These are phyloP conservation scores for Yponomeuta cagnagella DNA, from an alignment of 2,888 invertebrate species.

Conservation along the genomic window DNA sequence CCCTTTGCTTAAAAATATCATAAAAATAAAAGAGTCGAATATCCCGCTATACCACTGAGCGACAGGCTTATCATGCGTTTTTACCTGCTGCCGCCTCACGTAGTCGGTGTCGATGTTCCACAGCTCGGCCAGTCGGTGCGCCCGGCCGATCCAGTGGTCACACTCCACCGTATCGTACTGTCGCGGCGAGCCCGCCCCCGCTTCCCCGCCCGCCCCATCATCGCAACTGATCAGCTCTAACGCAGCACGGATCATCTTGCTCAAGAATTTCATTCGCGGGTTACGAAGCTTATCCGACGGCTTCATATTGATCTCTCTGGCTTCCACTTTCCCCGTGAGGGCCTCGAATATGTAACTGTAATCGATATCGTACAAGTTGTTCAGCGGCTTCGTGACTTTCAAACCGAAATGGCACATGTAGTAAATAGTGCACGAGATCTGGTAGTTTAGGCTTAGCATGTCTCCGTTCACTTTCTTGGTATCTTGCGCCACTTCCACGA, in stretches of 20 bases:
- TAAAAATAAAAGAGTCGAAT: no score
- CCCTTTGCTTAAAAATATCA: no score
- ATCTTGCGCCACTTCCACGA: constrained; percentile 86
- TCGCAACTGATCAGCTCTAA: constrained; percentile 82
- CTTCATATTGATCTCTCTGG: constrained; percentile 76
- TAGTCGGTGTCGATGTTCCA: constrained; percentile 87
- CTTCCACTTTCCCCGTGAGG: constrained; percentile 51
- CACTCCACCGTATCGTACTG: constrained; percentile 57
- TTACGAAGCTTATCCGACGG: constrained; percentile 82
- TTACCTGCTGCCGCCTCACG: constrained; percentile 85
- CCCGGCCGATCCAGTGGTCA: constrained; percentile 82
- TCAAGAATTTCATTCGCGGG: constrained; percentile 82
- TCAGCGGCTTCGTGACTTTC: constrained; percentile 82
- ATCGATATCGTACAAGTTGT: constrained; percentile 85
- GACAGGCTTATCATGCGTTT: no score
- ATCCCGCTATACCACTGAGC: no score
- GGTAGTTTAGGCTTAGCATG: constrained; percentile 86
- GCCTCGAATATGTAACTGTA: constrained; percentile 76
- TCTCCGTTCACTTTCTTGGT: constrained; percentile 85
- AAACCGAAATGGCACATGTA: constrained; percentile 87
- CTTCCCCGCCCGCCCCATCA: constrained; percentile 59
- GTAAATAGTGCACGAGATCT: constrained; percentile 84
- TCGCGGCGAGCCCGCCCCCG: constrained; percentile 64
- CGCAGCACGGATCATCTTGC: constrained; percentile 82
- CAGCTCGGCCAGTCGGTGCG: constrained; percentile 80